Evolutionary conservation across 2,797 vertebrate genomes (phyloP).

Genomic region (Poecile montanus): DNA sequence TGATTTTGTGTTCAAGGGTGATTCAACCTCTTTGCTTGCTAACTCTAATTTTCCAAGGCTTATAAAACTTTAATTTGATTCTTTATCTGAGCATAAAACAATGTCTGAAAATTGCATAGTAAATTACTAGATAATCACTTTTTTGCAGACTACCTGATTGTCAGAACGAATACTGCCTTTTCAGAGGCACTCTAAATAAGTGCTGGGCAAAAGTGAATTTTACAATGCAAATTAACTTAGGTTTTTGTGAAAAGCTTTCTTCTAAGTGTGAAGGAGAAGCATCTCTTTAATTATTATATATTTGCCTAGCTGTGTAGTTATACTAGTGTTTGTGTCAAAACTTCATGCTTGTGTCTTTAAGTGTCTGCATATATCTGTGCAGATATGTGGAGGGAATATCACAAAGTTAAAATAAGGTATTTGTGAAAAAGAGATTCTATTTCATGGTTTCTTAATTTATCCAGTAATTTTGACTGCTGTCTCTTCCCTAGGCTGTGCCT

Average conservation of each 20-base stretch:
- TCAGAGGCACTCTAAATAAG: conserved; percentile 32
- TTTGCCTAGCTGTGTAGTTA: background rate
- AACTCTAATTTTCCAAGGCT: conserved; percentile 75
- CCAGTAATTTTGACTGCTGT: background rate
- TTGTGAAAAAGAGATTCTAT: background rate
- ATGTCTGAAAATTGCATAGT: conserved; percentile 68
- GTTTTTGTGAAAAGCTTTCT: background rate
- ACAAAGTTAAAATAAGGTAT: background rate
- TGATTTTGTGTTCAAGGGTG: conserved; percentile 71
- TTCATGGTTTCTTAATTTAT: background rate
- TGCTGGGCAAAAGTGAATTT: conserved; percentile 35
- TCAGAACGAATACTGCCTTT: conserved; percentile 42
- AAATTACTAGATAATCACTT: conserved; percentile 71
- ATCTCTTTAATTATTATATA: background rate
- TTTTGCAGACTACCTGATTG: conserved; percentile 62
- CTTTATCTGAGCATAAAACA: conserved; percentile 73
- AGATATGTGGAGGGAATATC: background rate
- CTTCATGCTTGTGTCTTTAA: background rate
- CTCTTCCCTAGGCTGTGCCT: background rate
- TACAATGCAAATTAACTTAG: conserved; percentile 10
- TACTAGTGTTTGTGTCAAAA: background rate
- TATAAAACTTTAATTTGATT: conserved; percentile 77
- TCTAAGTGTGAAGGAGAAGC: background rate
- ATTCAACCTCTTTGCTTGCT: conserved; percentile 69
- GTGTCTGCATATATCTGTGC: background rate